phyloP scores from a whole-genome alignment of 2,113 vertebrate genomes.

The Notiomystis cincta region DNA sequence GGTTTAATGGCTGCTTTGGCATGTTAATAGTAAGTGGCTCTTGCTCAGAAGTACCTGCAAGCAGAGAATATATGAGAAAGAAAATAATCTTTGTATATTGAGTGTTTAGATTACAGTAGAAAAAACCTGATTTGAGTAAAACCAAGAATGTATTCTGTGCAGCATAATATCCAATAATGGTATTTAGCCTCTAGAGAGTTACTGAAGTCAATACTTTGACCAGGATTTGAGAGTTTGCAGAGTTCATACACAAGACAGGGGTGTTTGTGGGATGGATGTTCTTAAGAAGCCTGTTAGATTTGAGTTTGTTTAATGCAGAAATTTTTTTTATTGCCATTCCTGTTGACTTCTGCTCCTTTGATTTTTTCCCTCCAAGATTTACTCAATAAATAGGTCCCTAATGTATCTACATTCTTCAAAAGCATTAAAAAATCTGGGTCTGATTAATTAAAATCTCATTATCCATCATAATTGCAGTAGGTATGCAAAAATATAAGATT shows the following conservation, averaged over 20 bases:
- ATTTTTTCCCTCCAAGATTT: not conserved
- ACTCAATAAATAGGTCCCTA: slow-evolving; percentile 18
- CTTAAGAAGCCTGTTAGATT: not conserved
- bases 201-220: not conserved
- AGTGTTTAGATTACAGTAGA: not conserved
- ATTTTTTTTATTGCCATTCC: not conserved
- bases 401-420: not conserved
- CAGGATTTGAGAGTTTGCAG: not conserved
- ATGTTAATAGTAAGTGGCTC: not conserved
- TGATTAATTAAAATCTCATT: slow-evolving; percentile 77
- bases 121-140: not conserved
- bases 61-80: not conserved
- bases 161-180: not conserved
- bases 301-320: not conserved
- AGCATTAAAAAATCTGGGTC: slow-evolving; percentile 34
- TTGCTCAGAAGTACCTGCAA: not conserved
- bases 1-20: not conserved
- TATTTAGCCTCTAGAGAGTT: not conserved
- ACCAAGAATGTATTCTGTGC: not conserved
- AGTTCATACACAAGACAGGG: not conserved
- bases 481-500: slow-evolving; percentile 31
- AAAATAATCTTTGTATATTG: not conserved
- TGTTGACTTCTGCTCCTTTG: not conserved
- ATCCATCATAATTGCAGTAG: slow-evolving; percentile 68
- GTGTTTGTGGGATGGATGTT: not conserved